These are phyloP conservation scores for Eurosta solidaginis DNA, from an alignment of 1,140 invertebrate species.

Conservation along the genomic window DNA sequence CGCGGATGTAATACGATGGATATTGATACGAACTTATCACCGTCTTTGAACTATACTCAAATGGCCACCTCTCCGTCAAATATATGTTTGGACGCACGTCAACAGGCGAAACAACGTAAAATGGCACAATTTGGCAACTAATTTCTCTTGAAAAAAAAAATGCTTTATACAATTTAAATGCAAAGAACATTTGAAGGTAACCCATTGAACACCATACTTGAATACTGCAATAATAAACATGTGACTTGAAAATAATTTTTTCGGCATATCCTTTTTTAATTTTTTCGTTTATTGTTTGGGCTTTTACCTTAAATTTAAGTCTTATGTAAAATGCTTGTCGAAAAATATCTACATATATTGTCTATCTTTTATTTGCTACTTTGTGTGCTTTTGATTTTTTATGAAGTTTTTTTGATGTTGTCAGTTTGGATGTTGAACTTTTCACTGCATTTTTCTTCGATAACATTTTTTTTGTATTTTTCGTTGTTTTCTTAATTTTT, in stretches of 20 bases:
- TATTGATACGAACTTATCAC: background rate
- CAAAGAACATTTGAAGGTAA: too few species aligned
- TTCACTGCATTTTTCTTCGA: background rate
- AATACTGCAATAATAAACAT: too few species aligned
- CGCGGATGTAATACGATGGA: background rate
- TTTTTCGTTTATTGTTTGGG: background rate
- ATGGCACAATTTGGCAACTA: background rate
- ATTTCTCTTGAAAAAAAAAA: background rate
- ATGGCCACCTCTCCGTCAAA: background rate
- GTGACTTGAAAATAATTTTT: background rate
- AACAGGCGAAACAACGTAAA: constrained; percentile 18
- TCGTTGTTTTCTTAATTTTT: background rate
- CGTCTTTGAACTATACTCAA: background rate
- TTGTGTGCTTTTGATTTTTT: background rate
- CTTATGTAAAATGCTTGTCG: background rate
- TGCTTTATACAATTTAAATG: too few species aligned
- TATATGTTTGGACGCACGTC: background rate
- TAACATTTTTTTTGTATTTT: background rate
- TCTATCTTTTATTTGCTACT: background rate
- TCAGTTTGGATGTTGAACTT: background rate
- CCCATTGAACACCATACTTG: too few species aligned
- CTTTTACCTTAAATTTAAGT: background rate
- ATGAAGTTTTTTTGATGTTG: background rate
- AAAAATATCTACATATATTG: background rate
- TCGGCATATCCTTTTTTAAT: background rate